Evolutionary conservation across 2,113 vertebrate species (phyloP).

Genomic region (Suncus etruscus): DNA sequence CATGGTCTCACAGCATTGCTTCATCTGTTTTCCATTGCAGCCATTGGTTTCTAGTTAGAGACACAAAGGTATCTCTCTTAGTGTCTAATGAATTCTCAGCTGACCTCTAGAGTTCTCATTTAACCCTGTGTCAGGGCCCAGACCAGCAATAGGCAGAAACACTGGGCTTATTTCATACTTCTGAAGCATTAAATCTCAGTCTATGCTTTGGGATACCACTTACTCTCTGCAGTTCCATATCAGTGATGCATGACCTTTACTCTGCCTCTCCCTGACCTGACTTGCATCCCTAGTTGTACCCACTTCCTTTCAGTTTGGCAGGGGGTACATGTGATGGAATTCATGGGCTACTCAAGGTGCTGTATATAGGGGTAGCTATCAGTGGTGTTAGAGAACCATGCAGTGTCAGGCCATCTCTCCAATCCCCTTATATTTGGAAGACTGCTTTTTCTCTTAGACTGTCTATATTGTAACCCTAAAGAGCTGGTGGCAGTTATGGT

Average conservation of each 20-base stretch:
- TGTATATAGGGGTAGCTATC: too few species aligned
- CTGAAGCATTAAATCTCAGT: neutral
- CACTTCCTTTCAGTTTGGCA: too few species aligned
- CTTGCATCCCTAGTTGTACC: neutral
- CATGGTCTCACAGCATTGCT: constrained; percentile 13
- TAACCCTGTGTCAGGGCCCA: constrained; percentile 4
- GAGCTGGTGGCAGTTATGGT: neutral
- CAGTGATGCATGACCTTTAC: neutral
- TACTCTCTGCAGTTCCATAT: neutral
- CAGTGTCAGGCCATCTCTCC: too few species aligned
- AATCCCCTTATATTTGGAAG: too few species aligned
- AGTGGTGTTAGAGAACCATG: too few species aligned
- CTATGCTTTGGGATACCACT: neutral
- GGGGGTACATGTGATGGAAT: too few species aligned
- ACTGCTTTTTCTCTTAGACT: neutral
- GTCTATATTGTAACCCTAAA: neutral
- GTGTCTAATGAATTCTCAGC: too few species aligned
- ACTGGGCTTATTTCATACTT: neutral
- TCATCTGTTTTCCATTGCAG: neutral
- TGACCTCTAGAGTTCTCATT: constrained; percentile 8
- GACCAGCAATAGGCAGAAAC: neutral
- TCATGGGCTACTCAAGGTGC: too few species aligned
- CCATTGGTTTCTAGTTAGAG: constrained; percentile 19
- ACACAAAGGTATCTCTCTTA: neutral
- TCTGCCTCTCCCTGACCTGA: neutral